Percentiles rank a stretch among this genome's conserved stretches.
Evolutionary conservation across 2,888 invertebrate genomes (phyloP).

Genomic region (Tricholauxania praeusta): DNA sequence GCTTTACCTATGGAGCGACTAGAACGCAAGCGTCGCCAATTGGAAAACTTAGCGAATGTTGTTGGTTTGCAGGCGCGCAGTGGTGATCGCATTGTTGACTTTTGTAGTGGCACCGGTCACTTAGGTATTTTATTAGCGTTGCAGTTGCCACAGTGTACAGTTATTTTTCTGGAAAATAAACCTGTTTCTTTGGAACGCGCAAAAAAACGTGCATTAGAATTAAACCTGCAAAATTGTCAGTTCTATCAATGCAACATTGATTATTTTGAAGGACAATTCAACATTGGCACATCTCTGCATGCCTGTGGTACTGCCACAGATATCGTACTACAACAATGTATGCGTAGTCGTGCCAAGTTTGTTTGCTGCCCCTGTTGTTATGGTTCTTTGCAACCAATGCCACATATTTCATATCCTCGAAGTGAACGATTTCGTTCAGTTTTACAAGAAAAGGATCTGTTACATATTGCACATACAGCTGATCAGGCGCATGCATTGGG

Average conservation of each 20-base stretch:
- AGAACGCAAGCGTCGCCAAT: conserved; percentile 84
- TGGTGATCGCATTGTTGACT: conserved; percentile 86
- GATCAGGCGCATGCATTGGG: conserved; percentile 86
- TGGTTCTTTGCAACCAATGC: conserved; percentile 85
- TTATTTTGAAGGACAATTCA: conserved; percentile 84
- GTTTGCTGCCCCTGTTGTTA: conserved; percentile 96
- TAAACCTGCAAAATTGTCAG: conserved; percentile 79
- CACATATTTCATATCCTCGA: conserved; percentile 84
- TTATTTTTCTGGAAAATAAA: conserved; percentile 92
- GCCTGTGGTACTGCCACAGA: conserved; percentile 97
- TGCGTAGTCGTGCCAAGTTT: conserved; percentile 81
- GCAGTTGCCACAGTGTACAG: conserved; percentile 80
- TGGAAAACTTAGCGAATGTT: conserved; percentile 85
- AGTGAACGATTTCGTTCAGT: conserved; percentile 74
- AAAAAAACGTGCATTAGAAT: conserved; percentile 74
- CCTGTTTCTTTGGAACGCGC: conserved; percentile 86
- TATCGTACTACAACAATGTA: conserved; percentile 87
- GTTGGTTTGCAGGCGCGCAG: conserved; percentile 77
- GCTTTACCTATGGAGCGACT: conserved; percentile 81
- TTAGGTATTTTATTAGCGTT: conserved; percentile 88
- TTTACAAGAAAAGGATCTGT: conserved; percentile 73
- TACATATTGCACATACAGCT: conserved; percentile 86
- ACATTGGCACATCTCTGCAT: conserved; percentile 90
- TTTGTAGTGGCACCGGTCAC: conserved; percentile 95
- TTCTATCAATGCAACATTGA: conserved; percentile 92